Base-by-base conservation (phyloP, 2,888 invertebrate species). In the Notodonta ziczac region DNA sequence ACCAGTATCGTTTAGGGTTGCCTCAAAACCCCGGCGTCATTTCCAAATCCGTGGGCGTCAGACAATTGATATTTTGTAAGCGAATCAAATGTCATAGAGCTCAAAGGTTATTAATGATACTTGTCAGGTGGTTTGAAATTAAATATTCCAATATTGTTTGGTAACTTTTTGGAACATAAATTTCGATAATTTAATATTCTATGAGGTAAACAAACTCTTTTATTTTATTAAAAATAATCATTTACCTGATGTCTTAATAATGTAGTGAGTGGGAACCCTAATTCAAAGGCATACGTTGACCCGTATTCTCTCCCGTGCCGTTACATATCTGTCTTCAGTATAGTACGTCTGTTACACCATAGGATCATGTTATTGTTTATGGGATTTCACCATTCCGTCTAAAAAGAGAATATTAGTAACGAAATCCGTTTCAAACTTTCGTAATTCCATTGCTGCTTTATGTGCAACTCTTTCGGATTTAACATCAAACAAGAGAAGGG, bases 241-340 rank as follows among this genome's bases (percentile, higher is more conserved):
- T n/a, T 16, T 1, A n/a, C 50, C 16, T 13, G 46, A 13, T 46
- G 13, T n/a, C n/a, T 13, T 3, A n/a, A 46, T n/a, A 13, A 9
- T n/a, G n/a, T n/a, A 5, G n/a, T n/a, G 46, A n/a, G n/a, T n/a
- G 46, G 46, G 4, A 46, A n/a, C 46, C 46, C 46, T 46, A 46
- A n/a, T 46, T n/a, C 5, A 46, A 46, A 46, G 46, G 65, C 76
- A 73, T 69, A 66, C 76, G 70, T 74, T 73, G 74, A 78, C 71
- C 79, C 62, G 71, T 65, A 69, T 73, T 74, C 64, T 73, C 73
- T 71, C 61, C 87, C 35, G 35, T 35, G 6, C 35, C 86, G 88
- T 74, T 71, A 73, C 71, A 76, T 80, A 79, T 90, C 87, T 73
- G 78, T 88, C 83, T 73, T 69, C 85, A 74, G 65, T 64, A 67